phyloP scores from a whole-genome alignment of 2,888 invertebrate genomes.

The Drosophila antonietae region DNA sequence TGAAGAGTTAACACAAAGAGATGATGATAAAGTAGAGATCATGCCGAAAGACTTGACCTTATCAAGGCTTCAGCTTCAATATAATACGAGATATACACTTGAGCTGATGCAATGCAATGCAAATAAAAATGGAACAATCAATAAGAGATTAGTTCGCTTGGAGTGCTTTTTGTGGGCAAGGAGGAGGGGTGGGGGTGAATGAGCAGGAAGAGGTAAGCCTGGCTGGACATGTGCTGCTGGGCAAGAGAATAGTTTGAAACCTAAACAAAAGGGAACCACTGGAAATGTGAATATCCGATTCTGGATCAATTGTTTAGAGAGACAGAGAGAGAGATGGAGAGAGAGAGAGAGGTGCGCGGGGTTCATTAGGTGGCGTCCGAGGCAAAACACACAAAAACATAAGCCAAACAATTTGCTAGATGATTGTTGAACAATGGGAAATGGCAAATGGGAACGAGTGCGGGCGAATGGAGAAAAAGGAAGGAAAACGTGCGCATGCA shows the following conservation, averaged over 20 bases:
- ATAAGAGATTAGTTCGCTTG: not conserved
- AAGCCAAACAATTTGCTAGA: slow-evolving; percentile 42
- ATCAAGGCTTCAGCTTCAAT: not conserved
- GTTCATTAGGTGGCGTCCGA: slow-evolving; percentile 47
- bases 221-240: not conserved
- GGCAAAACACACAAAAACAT: slow-evolving; percentile 39
- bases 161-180: not conserved
- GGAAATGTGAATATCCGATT: not conserved
- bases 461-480: not conserved
- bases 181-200: not conserved
- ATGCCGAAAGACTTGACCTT: not conserved
- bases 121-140: not conserved
- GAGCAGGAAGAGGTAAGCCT: not conserved
- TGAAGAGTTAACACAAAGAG: too few relatives aligned
- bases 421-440: slow-evolving; percentile 50
- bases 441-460: slow-evolving; percentile 17
- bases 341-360: not conserved
- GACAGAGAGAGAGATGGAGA: not conserved
- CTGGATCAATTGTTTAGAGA: not conserved
- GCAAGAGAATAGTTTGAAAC: not conserved
- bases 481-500: slow-evolving; percentile 45
- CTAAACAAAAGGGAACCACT: not conserved
- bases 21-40: not conserved
- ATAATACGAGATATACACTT: not conserved
- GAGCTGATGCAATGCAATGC: not conserved